A percentile compares a stretch with the other conserved stretches of the same genome.
Conservation (phyloP, 2,888 invertebrate species). For the Carpatolechia fugitivella region DNA sequence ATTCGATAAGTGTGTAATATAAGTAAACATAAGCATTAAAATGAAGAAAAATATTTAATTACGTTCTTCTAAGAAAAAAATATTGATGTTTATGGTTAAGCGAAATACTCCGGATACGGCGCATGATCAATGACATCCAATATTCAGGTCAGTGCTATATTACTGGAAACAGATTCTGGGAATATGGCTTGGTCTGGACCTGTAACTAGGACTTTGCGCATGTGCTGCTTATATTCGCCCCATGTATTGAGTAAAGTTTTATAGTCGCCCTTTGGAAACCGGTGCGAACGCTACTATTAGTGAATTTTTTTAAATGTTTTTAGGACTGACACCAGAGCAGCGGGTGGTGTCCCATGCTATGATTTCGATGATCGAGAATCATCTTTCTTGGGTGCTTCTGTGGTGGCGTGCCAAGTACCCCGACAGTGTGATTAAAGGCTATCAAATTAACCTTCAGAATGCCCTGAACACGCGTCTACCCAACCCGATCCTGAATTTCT, state of each 20-base stretch:
- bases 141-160: too few species aligned
- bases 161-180: too few species aligned
- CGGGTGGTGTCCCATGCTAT: constrained; percentile 93
- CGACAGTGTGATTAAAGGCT: constrained; percentile 92
- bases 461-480: constrained; percentile 93
- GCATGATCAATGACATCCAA: too few species aligned
- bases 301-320: constrained; percentile 27
- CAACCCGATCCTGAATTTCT: constrained; percentile 91
- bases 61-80: too few species aligned
- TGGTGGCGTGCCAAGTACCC: constrained; percentile 96
- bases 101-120: too few species aligned
- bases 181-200: neutral
- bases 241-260: neutral
- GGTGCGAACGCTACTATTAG: too few species aligned
- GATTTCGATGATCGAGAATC: constrained; percentile 96
- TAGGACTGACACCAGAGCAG: constrained; percentile 89
- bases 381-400: constrained; percentile 93
- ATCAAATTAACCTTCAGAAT: constrained; percentile 94
- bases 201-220: constrained; percentile 43
- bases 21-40: neutral
- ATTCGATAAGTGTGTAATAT: constrained; percentile 9
- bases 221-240: constrained; percentile 39
- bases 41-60: too few species aligned
- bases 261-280: neutral
- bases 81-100: too few species aligned